Evolutionary conservation across 2,797 vertebrate genomes (phyloP).

Genomic region (Gymnocypris eckloni): DNA sequence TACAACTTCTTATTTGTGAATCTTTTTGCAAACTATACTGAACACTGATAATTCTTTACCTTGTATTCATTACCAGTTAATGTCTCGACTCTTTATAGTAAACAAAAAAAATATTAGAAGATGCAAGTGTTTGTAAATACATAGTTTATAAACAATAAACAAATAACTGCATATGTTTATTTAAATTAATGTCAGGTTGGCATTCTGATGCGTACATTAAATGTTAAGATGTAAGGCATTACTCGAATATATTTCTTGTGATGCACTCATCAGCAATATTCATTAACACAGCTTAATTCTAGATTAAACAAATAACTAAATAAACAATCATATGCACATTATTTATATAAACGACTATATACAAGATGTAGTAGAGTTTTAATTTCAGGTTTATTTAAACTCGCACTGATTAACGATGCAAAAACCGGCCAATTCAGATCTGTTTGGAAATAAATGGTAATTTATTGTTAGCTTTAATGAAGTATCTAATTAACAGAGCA

Average conservation of each 20-base stretch:
- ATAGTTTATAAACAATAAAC: no score
- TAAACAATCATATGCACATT: background rate
- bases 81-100: background rate
- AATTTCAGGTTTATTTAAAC: slow-evolving; percentile 22
- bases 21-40: background rate
- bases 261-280: background rate
- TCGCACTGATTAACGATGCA: background rate
- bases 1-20: background rate
- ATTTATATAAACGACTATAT: background rate
- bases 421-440: background rate
- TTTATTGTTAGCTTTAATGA: slow-evolving; percentile 35
- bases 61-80: background rate
- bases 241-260: background rate
- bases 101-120: background rate
- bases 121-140: background rate
- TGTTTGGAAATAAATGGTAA: slow-evolving; percentile 21
- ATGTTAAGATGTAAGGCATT: no score
- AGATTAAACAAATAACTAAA: slow-evolving; percentile 5
- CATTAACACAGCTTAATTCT: background rate
- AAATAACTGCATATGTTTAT: background rate
- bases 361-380: background rate
- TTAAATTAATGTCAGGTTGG: background rate
- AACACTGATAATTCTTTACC: background rate
- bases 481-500: slow-evolving; percentile 37
- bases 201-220: background rate